These are phyloP conservation scores for Auanema freiburgensis DNA, from an alignment of 2,888 invertebrate species.

Conservation along the genomic window DNA sequence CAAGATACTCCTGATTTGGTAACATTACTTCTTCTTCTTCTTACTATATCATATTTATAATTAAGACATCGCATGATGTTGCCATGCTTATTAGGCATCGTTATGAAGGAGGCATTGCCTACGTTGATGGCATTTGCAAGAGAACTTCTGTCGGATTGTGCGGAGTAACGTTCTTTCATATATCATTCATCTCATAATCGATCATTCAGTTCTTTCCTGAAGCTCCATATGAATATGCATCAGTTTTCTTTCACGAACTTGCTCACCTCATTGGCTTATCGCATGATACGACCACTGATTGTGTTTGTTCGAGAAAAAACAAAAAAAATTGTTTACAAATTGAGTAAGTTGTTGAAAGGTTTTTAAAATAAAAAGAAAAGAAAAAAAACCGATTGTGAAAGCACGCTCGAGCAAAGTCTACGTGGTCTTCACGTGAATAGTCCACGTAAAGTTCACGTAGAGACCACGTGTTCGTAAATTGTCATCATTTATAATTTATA, in stretches of 20 bases:
- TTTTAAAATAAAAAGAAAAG: conserved; percentile 4
- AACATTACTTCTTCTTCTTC: not conserved
- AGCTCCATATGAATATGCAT: conserved; percentile 38
- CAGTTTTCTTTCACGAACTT: conserved; percentile 46
- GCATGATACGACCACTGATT: conserved; percentile 36
- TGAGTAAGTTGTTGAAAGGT: conserved; percentile 25
- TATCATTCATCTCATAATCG: not conserved
- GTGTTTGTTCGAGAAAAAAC: conserved; percentile 30
- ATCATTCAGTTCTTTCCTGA: conserved; percentile 31
- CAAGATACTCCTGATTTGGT: conserved; percentile 32
- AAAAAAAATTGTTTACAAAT: conserved; percentile 38
- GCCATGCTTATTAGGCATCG: conserved; percentile 39
- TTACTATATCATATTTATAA: not conserved
- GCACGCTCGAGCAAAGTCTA: no score
- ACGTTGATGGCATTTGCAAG: conserved; percentile 39
- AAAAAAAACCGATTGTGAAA: no score
- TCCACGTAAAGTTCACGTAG: no score
- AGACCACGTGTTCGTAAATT: no score
- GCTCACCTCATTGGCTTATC: conserved; percentile 43
- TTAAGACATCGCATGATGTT: conserved; percentile 34
- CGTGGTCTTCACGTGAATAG: no score
- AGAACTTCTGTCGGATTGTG: conserved; percentile 37
- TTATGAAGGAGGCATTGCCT: conserved; percentile 49
- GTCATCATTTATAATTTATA: not conserved
- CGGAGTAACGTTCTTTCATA: conserved; percentile 27